These are phyloP conservation scores for Philypnodon macrostomus DNA, from an alignment of 2,797 vertebrate genomes.

Conservation along the genomic window DNA sequence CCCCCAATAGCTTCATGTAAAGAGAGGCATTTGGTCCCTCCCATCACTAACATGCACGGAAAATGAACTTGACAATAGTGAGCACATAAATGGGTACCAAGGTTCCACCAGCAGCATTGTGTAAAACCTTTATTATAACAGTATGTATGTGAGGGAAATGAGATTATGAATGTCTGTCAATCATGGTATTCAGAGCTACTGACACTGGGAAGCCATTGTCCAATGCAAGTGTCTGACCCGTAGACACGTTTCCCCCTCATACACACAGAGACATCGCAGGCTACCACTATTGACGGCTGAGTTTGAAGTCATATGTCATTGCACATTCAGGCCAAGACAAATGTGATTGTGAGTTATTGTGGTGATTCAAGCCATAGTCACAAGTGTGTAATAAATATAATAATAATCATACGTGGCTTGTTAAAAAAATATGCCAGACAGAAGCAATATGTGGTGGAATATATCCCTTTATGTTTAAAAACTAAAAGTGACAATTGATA, in stretches of 20 bases:
- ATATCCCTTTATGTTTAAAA: no score
- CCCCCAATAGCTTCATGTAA: constrained; percentile 24
- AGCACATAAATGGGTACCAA: constrained; percentile 62
- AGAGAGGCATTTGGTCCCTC: constrained; percentile 38
- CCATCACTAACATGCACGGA: constrained; percentile 35
- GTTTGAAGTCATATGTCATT: constrained; percentile 68
- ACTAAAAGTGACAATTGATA: no score
- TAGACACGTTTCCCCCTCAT: constrained; percentile 54
- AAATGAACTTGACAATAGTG: constrained; percentile 43
- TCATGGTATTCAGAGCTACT: constrained; percentile 70
- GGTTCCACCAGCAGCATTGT: constrained; percentile 42
- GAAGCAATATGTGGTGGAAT: neutral
- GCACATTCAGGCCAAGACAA: constrained; percentile 49
- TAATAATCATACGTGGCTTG: neutral
- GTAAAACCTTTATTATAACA: constrained; percentile 52
- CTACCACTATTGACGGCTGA: constrained; percentile 64
- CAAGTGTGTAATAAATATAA: constrained; percentile 3
- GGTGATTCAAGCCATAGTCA: constrained; percentile 11
- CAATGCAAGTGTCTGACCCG: constrained; percentile 51
- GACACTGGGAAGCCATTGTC: constrained; percentile 77
- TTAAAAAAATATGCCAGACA: neutral
- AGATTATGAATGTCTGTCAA: constrained; percentile 74
- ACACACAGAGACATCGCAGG: constrained; percentile 73
- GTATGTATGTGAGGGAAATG: constrained; percentile 62
- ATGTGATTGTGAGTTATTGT: constrained; percentile 24